These are phyloP conservation scores for Hyperoplus lanceolatus DNA, from an alignment of 2,797 vertebrate species.

Conservation along the genomic window DNA sequence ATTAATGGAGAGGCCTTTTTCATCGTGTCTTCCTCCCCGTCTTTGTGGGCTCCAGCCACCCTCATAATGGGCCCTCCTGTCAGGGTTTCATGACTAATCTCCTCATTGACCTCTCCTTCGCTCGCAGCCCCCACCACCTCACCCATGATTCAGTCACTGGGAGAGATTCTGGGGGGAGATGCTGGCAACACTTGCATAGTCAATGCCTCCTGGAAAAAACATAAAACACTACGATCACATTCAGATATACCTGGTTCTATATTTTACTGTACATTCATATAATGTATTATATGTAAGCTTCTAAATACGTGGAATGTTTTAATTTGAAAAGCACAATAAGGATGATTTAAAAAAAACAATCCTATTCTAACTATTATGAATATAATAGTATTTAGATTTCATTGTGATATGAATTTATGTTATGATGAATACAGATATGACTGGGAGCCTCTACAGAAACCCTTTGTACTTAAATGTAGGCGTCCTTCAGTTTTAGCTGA, in stretches of 20 bases:
- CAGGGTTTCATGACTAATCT: conserved; percentile 80
- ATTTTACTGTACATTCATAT: neutral
- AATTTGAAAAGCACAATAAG: neutral
- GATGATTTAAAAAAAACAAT: too few species aligned
- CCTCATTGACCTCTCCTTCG: conserved; percentile 82
- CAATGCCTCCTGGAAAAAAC: conserved; percentile 28
- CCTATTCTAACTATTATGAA: too few species aligned
- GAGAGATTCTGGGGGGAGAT: conserved; percentile 12
- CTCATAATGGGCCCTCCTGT: conserved; percentile 74
- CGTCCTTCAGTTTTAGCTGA: conserved; percentile 10
- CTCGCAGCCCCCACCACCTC: conserved; percentile 35
- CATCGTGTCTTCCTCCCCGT: conserved; percentile 46
- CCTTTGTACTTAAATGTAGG: conserved; percentile 10
- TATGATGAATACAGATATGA: conserved; percentile 3
- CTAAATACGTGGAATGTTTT: neutral
- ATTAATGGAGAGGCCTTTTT: conserved; percentile 78
- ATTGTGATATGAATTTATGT: conserved; percentile 7
- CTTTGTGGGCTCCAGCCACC: conserved; percentile 48
- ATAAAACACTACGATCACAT: neutral
- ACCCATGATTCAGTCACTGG: conserved; percentile 40
- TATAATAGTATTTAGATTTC: conserved; percentile 4
- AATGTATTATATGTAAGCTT: neutral
- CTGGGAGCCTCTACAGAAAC: neutral
- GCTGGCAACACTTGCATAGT: conserved; percentile 23
- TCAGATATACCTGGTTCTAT: neutral